Evolutionary conservation across 2,888 invertebrate genomes (phyloP).

Genomic region (Sialis lutaria): DNA sequence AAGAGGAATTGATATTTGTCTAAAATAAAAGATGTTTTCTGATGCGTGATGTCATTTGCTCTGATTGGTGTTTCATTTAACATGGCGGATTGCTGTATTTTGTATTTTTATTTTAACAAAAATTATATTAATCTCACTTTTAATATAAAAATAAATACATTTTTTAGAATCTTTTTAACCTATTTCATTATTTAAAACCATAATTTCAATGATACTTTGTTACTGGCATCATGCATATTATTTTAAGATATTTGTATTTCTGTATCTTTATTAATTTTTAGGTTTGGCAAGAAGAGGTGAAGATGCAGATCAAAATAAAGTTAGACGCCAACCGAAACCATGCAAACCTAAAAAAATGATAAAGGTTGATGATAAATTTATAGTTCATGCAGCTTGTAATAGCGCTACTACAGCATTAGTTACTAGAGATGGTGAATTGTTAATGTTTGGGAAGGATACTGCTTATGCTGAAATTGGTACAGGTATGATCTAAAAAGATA

Average conservation of each 20-base stretch:
- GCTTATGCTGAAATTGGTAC: slow-evolving; percentile 59
- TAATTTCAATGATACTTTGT: neutral
- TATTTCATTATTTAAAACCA: too few relatives aligned
- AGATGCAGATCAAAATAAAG: slow-evolving; percentile 72
- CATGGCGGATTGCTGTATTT: neutral
- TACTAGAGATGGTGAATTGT: slow-evolving; percentile 73
- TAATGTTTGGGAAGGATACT: slow-evolving; percentile 91
- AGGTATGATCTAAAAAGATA: slow-evolving; percentile 18
- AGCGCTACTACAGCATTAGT: slow-evolving; percentile 89
- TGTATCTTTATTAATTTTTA: slow-evolving; percentile 20
- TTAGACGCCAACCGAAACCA: slow-evolving; percentile 73
- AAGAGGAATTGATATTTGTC: too few relatives aligned
- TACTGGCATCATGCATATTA: too few relatives aligned
- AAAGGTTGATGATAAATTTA: slow-evolving; percentile 70
- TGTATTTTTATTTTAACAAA: neutral
- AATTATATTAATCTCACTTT: neutral
- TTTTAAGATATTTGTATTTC: slow-evolving; percentile 1
- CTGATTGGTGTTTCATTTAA: neutral
- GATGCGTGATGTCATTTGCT: too few relatives aligned
- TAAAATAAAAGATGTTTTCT: too few relatives aligned
- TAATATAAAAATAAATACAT: neutral
- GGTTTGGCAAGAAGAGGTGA: slow-evolving; percentile 84
- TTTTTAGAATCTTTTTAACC: neutral
- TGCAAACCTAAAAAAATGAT: slow-evolving; percentile 84
- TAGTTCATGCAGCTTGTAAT: slow-evolving; percentile 78